Percentiles rank a stretch among this genome's conserved stretches.
Evolutionary conservation across 2,888 invertebrate genomes (phyloP).

Genomic region (Pelosia muscerda): DNA sequence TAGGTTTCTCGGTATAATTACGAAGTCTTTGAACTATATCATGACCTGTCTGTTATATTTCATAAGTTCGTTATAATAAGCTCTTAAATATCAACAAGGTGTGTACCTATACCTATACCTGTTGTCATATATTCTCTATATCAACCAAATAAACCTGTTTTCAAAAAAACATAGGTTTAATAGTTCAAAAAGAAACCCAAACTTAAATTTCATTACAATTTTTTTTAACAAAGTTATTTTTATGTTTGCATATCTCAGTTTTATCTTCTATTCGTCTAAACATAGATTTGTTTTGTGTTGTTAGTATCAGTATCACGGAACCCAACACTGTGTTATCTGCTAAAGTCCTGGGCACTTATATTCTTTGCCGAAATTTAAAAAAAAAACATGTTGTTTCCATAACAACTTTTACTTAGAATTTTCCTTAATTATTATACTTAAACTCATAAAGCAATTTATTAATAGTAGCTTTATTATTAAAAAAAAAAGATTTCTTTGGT

Average conservation of each 20-base stretch:
- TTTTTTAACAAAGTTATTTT: background rate
- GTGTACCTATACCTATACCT: background rate
- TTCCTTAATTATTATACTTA: slow-evolving; percentile 29
- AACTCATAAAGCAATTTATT: slow-evolving; percentile 26
- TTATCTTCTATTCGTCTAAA: background rate
- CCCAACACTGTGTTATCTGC: background rate
- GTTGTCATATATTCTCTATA: too few species aligned
- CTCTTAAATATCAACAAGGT: background rate
- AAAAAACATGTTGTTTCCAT: slow-evolving; percentile 21
- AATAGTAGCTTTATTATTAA: slow-evolving; percentile 10
- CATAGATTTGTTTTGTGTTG: background rate
- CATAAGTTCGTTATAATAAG: background rate
- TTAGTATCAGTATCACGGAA: background rate
- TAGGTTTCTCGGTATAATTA: background rate
- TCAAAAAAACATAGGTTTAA: too few species aligned
- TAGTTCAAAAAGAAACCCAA: too few species aligned
- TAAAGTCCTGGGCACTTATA: slow-evolving; percentile 4
- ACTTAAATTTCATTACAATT: too few species aligned
- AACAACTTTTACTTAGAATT: slow-evolving; percentile 31
- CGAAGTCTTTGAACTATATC: background rate
- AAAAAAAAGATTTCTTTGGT: background rate
- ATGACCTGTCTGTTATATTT: background rate
- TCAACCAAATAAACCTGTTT: too few species aligned
- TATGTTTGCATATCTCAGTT: too few species aligned
- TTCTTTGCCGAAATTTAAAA: slow-evolving; percentile 8